Evolutionary conservation across 2,888 invertebrate species (phyloP), one percentile per base, ranked within the genome.

Genomic region (Carabus problematicus): DNA sequence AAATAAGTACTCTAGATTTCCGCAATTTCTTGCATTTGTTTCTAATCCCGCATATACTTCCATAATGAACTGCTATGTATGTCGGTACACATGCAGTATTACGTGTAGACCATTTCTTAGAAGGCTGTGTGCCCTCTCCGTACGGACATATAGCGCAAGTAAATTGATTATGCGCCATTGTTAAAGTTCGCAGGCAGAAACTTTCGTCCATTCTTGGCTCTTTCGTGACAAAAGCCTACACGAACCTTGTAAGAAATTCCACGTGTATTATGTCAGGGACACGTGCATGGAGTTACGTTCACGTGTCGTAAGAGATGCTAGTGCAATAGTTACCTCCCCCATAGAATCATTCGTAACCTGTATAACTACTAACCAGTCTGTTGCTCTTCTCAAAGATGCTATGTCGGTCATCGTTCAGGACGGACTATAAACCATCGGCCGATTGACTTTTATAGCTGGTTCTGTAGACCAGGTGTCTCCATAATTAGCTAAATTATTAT

Each of bases 241-340:
- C 1, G 52, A 19, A 19, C 16, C 52, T 52, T 52, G n/a, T 52
- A 52, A 52, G 52, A 52, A n/a, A 52, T 12, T 14, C 52, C 52
- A 52, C 52, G 52, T 52, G 52, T 52, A 1, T 54, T 18, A 8
- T n/a, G 54, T 54, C 19, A 29, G 19, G 6, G 54, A 54, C 54
- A 54, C 54, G 54, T 54, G 54, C 29, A 54, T 14, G 16, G 18
- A 54, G 29, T 8, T 18, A 19, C 54, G 18, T 54, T 11, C 54
- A 54, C 54, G 54, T 54, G 54, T 29, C 18, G 54, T 19, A 3
- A 18, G 18, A 52, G 54, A 29, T 54, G 29, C 11, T 11, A 14
- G 16, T 54, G 11, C 29, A 19, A 11, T 29, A 29, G 29, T 29
- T 6, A 3, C 29, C 29, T 29, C 29, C 29, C 29, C 29, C 29